These are phyloP conservation scores for Lepidurus arcticus DNA, from an alignment of 1,140 invertebrate species.

Conservation along the genomic window DNA sequence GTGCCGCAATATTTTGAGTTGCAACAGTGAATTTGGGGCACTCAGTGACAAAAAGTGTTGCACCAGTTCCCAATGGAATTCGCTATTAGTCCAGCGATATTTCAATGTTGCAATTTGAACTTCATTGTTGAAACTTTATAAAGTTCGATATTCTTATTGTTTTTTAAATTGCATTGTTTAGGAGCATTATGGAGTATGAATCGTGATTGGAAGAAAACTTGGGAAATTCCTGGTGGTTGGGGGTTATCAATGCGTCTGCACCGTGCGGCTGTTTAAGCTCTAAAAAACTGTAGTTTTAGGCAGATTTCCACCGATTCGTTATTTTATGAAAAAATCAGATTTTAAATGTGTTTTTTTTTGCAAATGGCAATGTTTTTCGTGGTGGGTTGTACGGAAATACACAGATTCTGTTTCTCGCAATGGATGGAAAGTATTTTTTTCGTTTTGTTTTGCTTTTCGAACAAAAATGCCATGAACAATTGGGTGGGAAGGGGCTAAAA, in stretches of 20 bases:
- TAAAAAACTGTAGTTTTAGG: slow-evolving; percentile 1
- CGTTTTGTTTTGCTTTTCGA: background rate
- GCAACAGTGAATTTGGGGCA: no score
- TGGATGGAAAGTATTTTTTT: slow-evolving; percentile 5
- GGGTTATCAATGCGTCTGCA: background rate
- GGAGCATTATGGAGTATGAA: slow-evolving; percentile 7
- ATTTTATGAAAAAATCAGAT: background rate
- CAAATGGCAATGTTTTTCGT: slow-evolving; percentile 5
- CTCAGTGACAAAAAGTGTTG: no score
- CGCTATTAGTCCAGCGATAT: no score
- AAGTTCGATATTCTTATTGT: background rate
- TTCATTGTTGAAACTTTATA: background rate
- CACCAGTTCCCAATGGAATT: no score
- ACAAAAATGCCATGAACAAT: background rate
- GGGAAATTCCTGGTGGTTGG: background rate
- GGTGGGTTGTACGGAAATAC: slow-evolving; percentile 18
- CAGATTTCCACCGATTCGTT: background rate
- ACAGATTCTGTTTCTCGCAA: slow-evolving; percentile 15
- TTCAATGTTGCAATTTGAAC: no score
- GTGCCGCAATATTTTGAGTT: no score
- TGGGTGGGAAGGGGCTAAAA: background rate
- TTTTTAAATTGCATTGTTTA: background rate
- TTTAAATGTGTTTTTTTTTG: background rate
- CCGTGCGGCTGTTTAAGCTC: background rate
- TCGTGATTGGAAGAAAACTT: background rate